Percentiles rank a stretch among this genome's conserved stretches.
Evolutionary conservation across 2,797 vertebrate species (phyloP).

Genomic region (Aeoliscus strigatus): DNA sequence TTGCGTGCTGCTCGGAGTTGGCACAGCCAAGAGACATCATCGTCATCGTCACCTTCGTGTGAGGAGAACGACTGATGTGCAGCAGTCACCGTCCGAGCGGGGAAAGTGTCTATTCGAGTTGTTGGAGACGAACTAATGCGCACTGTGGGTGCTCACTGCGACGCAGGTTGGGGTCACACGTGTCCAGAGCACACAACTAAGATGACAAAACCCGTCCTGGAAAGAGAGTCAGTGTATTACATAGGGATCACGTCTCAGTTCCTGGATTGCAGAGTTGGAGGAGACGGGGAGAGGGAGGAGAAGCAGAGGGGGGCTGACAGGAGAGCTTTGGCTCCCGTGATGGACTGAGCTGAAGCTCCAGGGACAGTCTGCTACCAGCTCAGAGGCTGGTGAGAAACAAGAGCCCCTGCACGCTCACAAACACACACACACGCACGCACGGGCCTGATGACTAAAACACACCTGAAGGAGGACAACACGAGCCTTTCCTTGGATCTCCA

Average conservation of each 20-base stretch:
- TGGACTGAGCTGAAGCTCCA: conserved; percentile 59
- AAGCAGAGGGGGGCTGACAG: conserved; percentile 48
- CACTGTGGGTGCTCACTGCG: conserved; percentile 23
- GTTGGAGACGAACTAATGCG: conserved; percentile 30
- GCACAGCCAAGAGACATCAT: conserved; percentile 27
- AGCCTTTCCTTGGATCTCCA: conserved; percentile 48
- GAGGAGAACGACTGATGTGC: conserved; percentile 16
- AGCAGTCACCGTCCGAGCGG: conserved; percentile 2
- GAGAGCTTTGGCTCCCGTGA: conserved; percentile 49
- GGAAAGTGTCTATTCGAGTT: conserved; percentile 11
- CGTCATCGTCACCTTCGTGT: conserved; percentile 22
- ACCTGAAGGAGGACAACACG: conserved; percentile 35
- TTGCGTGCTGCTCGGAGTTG: conserved; percentile 39
- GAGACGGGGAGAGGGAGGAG: conserved; percentile 52
- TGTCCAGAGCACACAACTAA: conserved; percentile 56
- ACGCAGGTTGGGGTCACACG: conserved; percentile 48
- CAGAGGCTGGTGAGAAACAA: conserved; percentile 37
- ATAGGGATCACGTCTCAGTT: conserved; percentile 50
- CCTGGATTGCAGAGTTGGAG: conserved; percentile 61
- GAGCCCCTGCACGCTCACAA: no score
- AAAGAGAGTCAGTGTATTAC: conserved; percentile 51
- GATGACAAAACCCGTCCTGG: conserved; percentile 61
- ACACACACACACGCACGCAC: no score
- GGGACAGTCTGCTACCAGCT: conserved; percentile 30
- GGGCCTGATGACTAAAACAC: conserved; percentile 44